phyloP scores from a whole-genome alignment of 2,797 vertebrate genomes.

The Aulostomus chinensis region DNA sequence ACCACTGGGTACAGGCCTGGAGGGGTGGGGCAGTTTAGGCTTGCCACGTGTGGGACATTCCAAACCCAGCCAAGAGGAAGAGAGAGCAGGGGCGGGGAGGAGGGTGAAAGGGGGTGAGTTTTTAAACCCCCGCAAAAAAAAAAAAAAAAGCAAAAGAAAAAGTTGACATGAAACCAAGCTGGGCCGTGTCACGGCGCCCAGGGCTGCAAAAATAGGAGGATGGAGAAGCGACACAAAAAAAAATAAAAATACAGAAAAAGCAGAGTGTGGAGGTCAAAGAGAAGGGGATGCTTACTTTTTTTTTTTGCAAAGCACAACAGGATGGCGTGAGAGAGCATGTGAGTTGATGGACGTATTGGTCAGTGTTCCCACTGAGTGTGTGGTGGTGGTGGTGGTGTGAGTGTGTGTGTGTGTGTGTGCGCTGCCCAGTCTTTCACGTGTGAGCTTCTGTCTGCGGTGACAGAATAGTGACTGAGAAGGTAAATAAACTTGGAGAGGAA shows the following conservation, averaged over 20 bases:
- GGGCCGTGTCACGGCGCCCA: constrained; percentile 10
- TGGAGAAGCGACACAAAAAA: constrained; percentile 14
- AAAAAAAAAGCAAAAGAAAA: background rate
- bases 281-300: background rate
- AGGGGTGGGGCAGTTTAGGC: constrained; percentile 74
- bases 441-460: constrained; percentile 51
- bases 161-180: constrained; percentile 10
- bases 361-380: constrained; percentile 20
- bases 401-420: constrained; percentile 15
- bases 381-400: constrained; percentile 7
- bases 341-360: constrained; percentile 39
- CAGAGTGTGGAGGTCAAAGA: constrained; percentile 1
- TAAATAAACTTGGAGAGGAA: constrained; percentile 60
- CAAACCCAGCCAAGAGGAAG: constrained; percentile 64
- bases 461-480: constrained; percentile 56
- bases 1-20: constrained; percentile 49
- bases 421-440: constrained; percentile 13
- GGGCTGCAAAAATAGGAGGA: constrained; percentile 6
- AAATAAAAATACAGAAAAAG: constrained; percentile 10
- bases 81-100: constrained; percentile 45
- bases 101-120: constrained; percentile 30
- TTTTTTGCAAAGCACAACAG: too few relatives aligned
- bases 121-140: constrained; percentile 28
- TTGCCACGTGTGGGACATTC: constrained; percentile 87
- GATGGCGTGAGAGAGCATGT: constrained; percentile 7